Base-by-base conservation (phyloP, 2,113 vertebrate species). In the Riparia riparia region DNA sequence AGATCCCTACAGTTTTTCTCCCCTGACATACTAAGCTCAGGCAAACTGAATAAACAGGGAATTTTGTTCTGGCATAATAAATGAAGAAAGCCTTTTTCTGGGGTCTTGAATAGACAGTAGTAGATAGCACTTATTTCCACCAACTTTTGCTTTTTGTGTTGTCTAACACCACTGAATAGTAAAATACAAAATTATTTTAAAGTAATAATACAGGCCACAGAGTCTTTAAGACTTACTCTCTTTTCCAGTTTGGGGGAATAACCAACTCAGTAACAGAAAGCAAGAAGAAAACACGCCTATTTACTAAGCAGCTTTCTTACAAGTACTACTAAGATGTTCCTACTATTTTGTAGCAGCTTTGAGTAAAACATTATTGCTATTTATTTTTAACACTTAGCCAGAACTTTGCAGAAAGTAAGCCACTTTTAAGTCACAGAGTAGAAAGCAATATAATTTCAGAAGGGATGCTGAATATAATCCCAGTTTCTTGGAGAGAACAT, bases 261-360 rank as follows among this genome's bases (percentile, higher is more conserved):
- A 80, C n/a, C 44, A 41, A 20, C 65, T 47, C 28, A 92, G 31
- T 76, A 91, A 95, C 82, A 79, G 34, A 66, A 97, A 96, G 25
- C 56, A 94, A 94, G 51, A 92, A 57, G 61, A 9, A n/a, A 81
- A 77, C 15, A 50, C 56, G 66, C 73, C 58, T 78, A 34, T 68
- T 61, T 81, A 29, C 26, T 54, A 77, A 25, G 15, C 18, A 69
- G 16, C 16, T 73, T 57, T 15, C 2, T 66, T 70, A 63, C 11
- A 82, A 90, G n/a, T 85, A 29, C 29, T 25, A 45, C 14, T 19
- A 13, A 66, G 54, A 57, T 7, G 61, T 45, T 85, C 24, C 45
- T 39, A 29, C 16, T 20, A 41, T 39, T 60, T 47, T 37, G 3
- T 44, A 86, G 50, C 32, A 82, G 3, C 14, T 84, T 58, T 51